phyloP scores from a whole-genome alignment of 2,888 invertebrate genomes.

The Spialia ferax region DNA sequence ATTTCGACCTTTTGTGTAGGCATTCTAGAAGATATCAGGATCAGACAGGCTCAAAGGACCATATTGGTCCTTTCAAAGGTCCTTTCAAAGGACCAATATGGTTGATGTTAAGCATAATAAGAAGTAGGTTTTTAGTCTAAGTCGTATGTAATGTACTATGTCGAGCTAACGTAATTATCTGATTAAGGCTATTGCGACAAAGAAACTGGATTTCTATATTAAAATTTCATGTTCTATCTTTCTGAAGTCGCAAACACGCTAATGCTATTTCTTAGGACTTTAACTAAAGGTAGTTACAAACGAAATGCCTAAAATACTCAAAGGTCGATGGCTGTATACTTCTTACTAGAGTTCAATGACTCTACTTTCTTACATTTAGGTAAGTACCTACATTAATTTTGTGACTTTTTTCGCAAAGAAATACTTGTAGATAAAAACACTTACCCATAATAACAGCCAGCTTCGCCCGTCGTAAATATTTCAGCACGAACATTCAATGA shows the following conservation, averaged over 20 bases:
- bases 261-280: too few relatives aligned
- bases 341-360: not conserved
- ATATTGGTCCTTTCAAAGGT: too few relatives aligned
- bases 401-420: not conserved
- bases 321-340: too few relatives aligned
- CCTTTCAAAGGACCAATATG: not conserved
- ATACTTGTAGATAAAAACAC: not conserved
- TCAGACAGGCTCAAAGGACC: too few relatives aligned
- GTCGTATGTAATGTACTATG: not conserved
- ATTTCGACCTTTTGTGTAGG: too few relatives aligned
- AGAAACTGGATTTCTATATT: too few relatives aligned
- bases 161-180: not conserved
- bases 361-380: constrained; percentile 1
- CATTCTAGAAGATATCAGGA: too few relatives aligned
- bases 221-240: too few relatives aligned
- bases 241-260: too few relatives aligned
- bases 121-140: not conserved
- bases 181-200: not conserved
- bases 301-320: too few relatives aligned
- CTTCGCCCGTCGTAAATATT: not conserved
- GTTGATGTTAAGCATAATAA: not conserved
- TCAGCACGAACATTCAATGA: not conserved
- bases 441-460: constrained; percentile 20
- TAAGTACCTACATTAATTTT: not conserved
- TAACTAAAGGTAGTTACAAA: too few relatives aligned